Base-by-base conservation (phyloP, 2,113 vertebrate genomes). In the Salvator merianae region DNA sequence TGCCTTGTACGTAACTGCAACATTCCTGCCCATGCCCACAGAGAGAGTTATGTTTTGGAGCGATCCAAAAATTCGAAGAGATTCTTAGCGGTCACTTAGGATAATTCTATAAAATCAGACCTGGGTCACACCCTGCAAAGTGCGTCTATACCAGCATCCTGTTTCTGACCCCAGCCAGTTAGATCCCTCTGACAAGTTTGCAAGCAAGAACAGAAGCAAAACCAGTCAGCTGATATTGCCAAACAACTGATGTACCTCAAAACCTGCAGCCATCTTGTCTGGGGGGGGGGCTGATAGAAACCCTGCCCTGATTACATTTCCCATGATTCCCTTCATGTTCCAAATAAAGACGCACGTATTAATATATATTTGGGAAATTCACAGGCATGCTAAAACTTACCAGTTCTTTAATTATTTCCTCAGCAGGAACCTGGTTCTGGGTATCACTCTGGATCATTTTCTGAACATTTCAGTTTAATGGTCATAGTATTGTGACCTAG, bases 331-430 rank as follows among this genome's bases (percentile, higher is more conserved):
- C 68, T n/a, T 26, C 7, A 22, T 14, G 65, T 69, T 86, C 6
- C 53, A 59, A 59, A 59, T 68, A 50, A 53, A 8, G 10, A 59
- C 5, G 55, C 55, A 20, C 55, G 18, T 59, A 20, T 13, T 59
- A 20, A 55, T 16, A 16, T 59, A 59, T 20, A 20, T 16, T 59
- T 59, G 55, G 55, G 18, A 59, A 59, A 20, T 72, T 72, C 18
- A 59, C 8, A 22, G 55, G 38, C 34, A 40, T n/a, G 26, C 7
- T 9, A 40, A 82, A 72, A 72, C 80, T 97, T 90, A 97, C 95
- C 96, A 98, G 84, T 80, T 98, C 97, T 93, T 92, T 97, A 88
- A 97, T 91, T 81, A 97, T 94, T 84, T 97, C 96, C 69, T 97
- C 96, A 20, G 94, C 72, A 73, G 83, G 73, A 62, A 87, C 93